A percentile compares a stretch with the other conserved stretches of the same genome.
Conservation (phyloP, 2,888 invertebrate species). For the Cheilosia urbana region DNA sequence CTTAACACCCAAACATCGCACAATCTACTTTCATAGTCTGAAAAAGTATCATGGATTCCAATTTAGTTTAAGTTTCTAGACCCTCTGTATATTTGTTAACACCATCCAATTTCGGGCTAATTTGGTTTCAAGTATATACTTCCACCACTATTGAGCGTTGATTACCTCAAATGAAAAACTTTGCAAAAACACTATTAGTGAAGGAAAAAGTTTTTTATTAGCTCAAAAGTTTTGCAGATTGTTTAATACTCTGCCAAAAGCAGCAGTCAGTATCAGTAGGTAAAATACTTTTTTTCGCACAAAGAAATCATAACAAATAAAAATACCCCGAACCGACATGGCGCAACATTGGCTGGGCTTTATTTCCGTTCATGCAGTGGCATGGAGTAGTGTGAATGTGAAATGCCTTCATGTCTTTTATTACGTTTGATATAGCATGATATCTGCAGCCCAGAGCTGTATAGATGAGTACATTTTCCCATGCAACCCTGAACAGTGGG, state of each 20-base stretch:
- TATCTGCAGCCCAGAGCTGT: neutral
- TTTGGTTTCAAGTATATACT: neutral
- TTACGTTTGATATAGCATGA: neutral
- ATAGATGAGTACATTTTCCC: neutral
- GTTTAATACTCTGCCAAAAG: neutral
- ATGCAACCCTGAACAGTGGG: conserved; percentile 5
- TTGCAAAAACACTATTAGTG: neutral
- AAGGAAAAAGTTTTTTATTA: neutral
- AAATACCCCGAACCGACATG: too few species aligned
- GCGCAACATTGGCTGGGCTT: neutral
- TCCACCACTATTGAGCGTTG: neutral
- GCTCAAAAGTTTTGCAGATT: neutral
- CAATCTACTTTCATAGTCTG: too few species aligned
- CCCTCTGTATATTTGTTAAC: too few species aligned
- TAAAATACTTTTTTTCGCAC: too few species aligned
- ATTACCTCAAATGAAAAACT: neutral
- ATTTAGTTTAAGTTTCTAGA: too few species aligned
- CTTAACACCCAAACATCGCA: too few species aligned
- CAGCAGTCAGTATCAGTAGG: neutral
- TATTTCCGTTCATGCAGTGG: neutral
- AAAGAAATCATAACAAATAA: neutral
- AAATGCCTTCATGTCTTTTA: neutral
- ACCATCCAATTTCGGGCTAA: neutral
- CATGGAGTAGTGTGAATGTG: neutral
- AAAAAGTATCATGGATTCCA: too few species aligned